Evolutionary conservation across 2,888 invertebrate genomes (phyloP).

Genomic region (Napeogenes sylphis): DNA sequence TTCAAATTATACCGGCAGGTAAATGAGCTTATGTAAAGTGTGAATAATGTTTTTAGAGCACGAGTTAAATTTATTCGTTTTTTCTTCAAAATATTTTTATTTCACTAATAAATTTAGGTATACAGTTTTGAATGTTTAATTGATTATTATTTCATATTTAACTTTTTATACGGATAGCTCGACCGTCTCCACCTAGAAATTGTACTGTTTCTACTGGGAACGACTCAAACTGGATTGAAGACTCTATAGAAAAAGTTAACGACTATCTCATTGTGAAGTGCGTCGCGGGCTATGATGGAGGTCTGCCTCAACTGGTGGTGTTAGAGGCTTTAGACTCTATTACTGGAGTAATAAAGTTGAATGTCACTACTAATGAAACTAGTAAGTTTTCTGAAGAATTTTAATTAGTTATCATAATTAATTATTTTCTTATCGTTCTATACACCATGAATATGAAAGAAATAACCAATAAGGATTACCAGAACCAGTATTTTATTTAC

Average conservation of each 20-base stretch:
- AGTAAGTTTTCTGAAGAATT: constrained; percentile 43
- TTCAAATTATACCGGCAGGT: constrained; percentile 93
- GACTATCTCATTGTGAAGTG: constrained; percentile 86
- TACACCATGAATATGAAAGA: too few relatives aligned
- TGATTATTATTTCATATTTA: too few relatives aligned
- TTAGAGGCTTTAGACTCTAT: constrained; percentile 88
- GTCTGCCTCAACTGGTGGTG: constrained; percentile 89
- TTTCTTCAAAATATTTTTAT: background rate
- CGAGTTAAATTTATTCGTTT: too few relatives aligned
- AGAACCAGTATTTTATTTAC: too few relatives aligned
- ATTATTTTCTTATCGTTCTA: background rate
- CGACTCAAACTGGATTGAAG: constrained; percentile 72
- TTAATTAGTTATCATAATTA: background rate
- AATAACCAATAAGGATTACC: background rate
- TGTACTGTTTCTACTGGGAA: constrained; percentile 86
- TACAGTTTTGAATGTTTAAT: too few relatives aligned
- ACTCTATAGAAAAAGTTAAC: constrained; percentile 54
- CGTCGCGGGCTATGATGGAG: constrained; percentile 92
- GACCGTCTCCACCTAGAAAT: constrained; percentile 89
- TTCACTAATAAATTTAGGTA: too few relatives aligned
- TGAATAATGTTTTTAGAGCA: background rate
- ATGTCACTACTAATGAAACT: constrained; percentile 81
- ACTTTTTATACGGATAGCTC: constrained; percentile 69
- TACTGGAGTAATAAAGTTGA: constrained; percentile 82
- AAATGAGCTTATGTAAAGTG: constrained; percentile 37